Evolutionary conservation across 1,140 invertebrate genomes (phyloP), one percentile per base, ranked within the genome.

Genomic region (Meteorus sp.): DNA sequence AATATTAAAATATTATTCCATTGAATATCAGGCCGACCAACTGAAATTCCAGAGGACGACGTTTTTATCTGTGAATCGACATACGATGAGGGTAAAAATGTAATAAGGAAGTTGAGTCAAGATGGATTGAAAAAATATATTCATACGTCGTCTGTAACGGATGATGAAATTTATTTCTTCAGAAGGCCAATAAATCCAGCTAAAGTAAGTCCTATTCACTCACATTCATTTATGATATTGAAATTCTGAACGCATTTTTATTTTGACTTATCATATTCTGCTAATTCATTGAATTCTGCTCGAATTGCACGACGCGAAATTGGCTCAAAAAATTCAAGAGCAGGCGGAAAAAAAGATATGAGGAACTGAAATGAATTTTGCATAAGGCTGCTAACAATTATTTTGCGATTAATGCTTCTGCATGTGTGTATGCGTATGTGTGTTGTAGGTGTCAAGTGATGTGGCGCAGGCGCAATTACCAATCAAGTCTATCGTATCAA

Each of bases 121-220:
- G 85, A 89, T 13, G 90, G 89, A 3, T 74, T 93, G 43, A 87
- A 94, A 75, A 95, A 93, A 76, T 94, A 91, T 66, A 85, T 86
- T 52, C 89, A 96, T 67, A 89, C 88, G 31, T 84, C 87, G 9
- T 81, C 86, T 13, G 95, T 98, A 2, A 91, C 87, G 6, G 88
- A 94, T 61, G 96, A 99, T 82, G 97, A 99, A 83, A 88, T 96
- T 33, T 95, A 93, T 70, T 92, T 88, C 75, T 96, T 96, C 78
- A 85, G 89, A 50, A 86, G 88, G 37, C 80, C 87, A 3, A 86
- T 90, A 22, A 87, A 87, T 75, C 88, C 90, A 17, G 82, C 85
- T 57, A 91, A 90, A 82, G 88, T 91, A 11, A 58, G 56, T 58
- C 2, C 5, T 79, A 74, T 72, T 48, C 51, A 41, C n/a, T 41